These are phyloP conservation scores for Stenoptilia bipunctidactyla DNA, from an alignment of 2,888 invertebrate genomes.

Conservation along the genomic window DNA sequence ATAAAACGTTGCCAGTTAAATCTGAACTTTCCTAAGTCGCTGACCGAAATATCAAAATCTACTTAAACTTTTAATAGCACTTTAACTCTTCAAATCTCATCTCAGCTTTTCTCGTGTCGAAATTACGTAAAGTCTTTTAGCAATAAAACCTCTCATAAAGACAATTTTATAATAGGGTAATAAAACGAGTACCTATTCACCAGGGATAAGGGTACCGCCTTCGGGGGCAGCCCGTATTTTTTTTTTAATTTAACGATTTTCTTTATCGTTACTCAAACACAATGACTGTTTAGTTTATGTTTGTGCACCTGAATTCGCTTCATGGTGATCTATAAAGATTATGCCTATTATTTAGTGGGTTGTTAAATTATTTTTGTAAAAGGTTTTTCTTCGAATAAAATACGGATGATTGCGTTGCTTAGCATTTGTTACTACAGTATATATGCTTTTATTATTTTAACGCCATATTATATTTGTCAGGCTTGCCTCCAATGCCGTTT, in stretches of 20 bases:
- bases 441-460: no score
- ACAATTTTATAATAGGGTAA: slow-evolving; percentile 67
- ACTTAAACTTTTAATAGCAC: slow-evolving; percentile 48
- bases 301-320: not conserved
- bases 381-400: no score
- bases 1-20: no score
- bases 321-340: not conserved
- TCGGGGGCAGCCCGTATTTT: slow-evolving; percentile 12
- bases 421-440: no score
- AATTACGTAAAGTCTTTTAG: slow-evolving; percentile 66
- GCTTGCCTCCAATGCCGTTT: no score
- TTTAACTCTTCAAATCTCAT: slow-evolving; percentile 47
- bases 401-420: no score
- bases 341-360: no score
- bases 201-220: slow-evolving; percentile 27
- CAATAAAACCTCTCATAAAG: slow-evolving; percentile 66
- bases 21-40: slow-evolving; percentile 11
- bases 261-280: slow-evolving; percentile 36
- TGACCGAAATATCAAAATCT: slow-evolving; percentile 50
- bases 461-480: no score
- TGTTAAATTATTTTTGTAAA: no score
- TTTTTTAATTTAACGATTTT: slow-evolving; percentile 59
- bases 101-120: slow-evolving; percentile 36
- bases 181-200: slow-evolving; percentile 46
- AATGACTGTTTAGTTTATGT: slow-evolving; percentile 31